phyloP scores from a whole-genome alignment of 2,113 vertebrate species.

The Pontoporia blainvillei region DNA sequence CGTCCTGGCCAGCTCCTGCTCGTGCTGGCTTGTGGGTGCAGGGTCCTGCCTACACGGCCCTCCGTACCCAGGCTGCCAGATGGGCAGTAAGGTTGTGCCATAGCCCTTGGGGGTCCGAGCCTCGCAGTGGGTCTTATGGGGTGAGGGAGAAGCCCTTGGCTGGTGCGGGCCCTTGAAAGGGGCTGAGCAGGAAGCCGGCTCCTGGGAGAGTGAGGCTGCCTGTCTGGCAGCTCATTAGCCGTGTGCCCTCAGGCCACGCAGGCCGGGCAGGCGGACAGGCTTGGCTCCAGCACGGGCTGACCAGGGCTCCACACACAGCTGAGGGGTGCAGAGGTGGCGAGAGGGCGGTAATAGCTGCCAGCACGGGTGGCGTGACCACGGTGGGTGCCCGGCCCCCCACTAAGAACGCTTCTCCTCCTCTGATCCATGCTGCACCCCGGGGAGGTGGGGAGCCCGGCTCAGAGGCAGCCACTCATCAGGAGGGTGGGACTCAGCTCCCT shows the following conservation, averaged over 20 bases:
- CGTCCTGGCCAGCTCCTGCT: not conserved
- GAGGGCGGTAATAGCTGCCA: not conserved
- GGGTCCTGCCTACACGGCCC: not conserved
- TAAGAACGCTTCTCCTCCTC: not conserved
- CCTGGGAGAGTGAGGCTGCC: not conserved
- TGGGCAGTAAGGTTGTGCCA: not conserved
- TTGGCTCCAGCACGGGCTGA: not conserved
- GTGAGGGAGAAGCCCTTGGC: not conserved
- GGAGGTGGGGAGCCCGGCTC: not conserved
- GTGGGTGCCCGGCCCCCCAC: rapidly evolving
- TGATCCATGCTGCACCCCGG: rapidly evolving
- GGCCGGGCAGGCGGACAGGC: not conserved
- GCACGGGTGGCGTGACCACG: rapidly evolving
- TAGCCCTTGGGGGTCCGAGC: not conserved
- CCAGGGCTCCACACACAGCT: not conserved
- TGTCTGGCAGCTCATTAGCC: not conserved
- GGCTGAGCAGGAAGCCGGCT: not conserved
- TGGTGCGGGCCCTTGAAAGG: not conserved
- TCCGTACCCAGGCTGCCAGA: not conserved
- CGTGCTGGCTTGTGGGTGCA: not conserved
- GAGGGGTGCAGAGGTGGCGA: not conserved
- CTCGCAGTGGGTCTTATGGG: not conserved
- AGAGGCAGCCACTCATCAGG: not conserved
- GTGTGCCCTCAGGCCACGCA: not conserved
- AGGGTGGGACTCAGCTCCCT: not conserved